phyloP scores from a whole-genome alignment of 92 coral and sea anemone species.

The Phenganax marumi region DNA sequence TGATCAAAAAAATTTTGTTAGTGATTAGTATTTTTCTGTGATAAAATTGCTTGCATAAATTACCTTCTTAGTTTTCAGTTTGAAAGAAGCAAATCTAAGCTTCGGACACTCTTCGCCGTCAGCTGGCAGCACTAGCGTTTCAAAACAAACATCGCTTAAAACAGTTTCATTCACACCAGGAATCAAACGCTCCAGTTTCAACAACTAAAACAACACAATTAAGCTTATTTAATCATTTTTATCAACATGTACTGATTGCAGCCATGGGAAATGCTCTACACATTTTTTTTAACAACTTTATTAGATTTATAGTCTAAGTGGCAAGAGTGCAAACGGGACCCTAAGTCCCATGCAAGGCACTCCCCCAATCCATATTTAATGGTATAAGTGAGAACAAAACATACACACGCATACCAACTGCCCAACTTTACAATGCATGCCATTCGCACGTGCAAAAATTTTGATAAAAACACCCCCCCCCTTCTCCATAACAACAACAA shows the following conservation, averaged over 20 bases:
- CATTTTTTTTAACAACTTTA: too few species aligned
- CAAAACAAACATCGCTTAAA: conserved; percentile 88
- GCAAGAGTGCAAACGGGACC: too few species aligned
- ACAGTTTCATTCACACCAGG: conserved; percentile 74
- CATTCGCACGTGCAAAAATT: too few species aligned
- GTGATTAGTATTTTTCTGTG: not conserved
- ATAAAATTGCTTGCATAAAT: not conserved
- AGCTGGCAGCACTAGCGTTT: conserved; percentile 69
- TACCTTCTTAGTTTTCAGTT: conserved; percentile 62
- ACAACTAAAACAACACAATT: conserved; percentile 55
- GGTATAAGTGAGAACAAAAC: too few species aligned
- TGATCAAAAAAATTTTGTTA: not conserved
- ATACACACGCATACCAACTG: too few species aligned
- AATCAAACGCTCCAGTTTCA: conserved; percentile 74
- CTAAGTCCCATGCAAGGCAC: too few species aligned
- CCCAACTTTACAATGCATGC: too few species aligned
- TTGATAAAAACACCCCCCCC: too few species aligned
- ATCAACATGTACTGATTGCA: not conserved
- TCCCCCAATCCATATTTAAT: too few species aligned
- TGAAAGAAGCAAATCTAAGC: conserved; percentile 70
- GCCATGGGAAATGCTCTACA: too few species aligned
- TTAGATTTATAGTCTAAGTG: too few species aligned
- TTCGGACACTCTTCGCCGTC: conserved; percentile 71
- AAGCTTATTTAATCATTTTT: not conserved
- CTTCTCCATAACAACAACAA: too few species aligned